phyloP scores from a whole-genome alignment of 2,113 vertebrate genomes.

The Lophotis ruficrista region DNA sequence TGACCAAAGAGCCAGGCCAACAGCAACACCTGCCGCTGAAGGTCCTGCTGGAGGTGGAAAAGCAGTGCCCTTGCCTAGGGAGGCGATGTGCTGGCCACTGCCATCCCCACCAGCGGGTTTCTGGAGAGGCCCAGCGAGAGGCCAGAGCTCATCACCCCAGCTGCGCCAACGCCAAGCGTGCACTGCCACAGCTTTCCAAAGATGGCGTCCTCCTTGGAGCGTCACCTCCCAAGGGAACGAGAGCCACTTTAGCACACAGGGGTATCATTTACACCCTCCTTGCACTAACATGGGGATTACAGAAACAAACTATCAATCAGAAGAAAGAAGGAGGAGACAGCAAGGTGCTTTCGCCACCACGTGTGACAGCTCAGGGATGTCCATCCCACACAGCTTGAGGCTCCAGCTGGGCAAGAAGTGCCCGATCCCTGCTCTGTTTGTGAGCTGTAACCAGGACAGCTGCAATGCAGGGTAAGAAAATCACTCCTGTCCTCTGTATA shows the following conservation, averaged over 20 bases:
- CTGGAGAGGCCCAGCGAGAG: neutral
- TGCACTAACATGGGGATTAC: neutral
- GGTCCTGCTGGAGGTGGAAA: neutral
- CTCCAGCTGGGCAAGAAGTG: neutral
- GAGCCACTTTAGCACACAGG: neutral
- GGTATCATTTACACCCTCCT: neutral
- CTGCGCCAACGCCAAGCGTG: neutral
- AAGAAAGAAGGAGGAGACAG: neutral
- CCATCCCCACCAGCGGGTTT: accelerated
- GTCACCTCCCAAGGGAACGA: neutral
- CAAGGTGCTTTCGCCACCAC: neutral
- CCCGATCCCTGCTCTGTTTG: neutral
- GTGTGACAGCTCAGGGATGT: accelerated
- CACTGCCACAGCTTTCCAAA: neutral
- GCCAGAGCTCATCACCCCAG: accelerated
- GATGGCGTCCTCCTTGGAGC: neutral
- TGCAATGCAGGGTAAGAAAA: neutral
- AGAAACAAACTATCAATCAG: neutral
- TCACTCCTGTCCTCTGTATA: neutral
- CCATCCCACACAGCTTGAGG: accelerated
- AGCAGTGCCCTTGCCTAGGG: neutral
- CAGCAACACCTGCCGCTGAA: neutral
- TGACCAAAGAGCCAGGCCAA: neutral
- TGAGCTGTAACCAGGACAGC: neutral
- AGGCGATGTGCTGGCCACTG: neutral